phyloP scores from a whole-genome alignment of 2,797 vertebrate species.

The Aythya fuligula region DNA sequence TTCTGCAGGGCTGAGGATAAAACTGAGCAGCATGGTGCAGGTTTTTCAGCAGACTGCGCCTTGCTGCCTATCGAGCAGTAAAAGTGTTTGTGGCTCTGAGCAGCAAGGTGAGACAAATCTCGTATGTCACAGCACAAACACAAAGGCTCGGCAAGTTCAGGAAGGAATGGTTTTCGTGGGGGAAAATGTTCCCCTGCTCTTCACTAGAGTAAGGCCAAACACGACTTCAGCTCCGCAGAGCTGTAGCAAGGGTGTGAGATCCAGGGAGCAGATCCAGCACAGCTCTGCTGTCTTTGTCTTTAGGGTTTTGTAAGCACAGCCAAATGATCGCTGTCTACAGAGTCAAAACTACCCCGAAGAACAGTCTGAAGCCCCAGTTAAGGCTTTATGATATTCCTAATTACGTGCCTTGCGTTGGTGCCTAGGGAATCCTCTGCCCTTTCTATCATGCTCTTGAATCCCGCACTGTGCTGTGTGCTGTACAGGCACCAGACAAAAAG shows the following conservation, averaged over 20 bases:
- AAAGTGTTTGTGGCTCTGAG: neutral
- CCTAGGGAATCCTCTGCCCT: neutral
- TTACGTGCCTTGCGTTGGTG: neutral
- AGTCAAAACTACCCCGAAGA: neutral
- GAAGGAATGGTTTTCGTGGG: neutral
- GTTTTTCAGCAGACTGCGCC: neutral
- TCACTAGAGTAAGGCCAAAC: neutral
- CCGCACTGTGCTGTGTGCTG: neutral
- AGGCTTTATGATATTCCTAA: neutral
- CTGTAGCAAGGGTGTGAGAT: rapidly evolving
- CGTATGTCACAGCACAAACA: neutral
- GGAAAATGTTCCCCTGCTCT: neutral
- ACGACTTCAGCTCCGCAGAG: rapidly evolving
- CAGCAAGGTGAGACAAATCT: neutral
- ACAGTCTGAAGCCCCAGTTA: neutral
- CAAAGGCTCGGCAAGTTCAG: neutral
- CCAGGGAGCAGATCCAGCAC: neutral
- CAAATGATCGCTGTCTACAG: rapidly evolving
- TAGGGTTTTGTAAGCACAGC: neutral
- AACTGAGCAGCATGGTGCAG: neutral
- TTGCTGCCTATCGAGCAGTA: neutral
- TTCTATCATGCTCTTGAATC: neutral
- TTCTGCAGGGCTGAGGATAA: neutral
- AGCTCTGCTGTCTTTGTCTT: rapidly evolving
- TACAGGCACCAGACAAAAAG: neutral